Percentiles rank a stretch among this genome's conserved stretches.
phyloP scores from a whole-genome alignment of 1,140 invertebrate genomes.

The Rhizoglyphus robini region DNA sequence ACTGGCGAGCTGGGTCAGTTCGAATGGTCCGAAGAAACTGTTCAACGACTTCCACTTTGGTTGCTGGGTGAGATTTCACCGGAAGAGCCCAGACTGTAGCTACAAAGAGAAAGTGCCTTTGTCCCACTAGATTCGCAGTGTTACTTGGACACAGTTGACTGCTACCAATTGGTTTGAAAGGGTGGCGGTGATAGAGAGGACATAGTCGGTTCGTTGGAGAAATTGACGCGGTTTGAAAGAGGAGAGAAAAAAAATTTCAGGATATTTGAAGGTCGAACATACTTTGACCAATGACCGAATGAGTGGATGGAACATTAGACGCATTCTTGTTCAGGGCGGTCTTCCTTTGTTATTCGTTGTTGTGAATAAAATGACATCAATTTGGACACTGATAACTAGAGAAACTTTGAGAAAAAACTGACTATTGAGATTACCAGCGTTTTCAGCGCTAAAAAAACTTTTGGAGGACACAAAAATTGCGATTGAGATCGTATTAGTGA shows the following conservation, averaged over 20 bases:
- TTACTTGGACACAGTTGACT: slow-evolving; percentile 6
- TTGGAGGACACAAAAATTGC: too few relatives aligned
- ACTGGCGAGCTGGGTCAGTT: background rate
- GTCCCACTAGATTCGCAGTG: slow-evolving; percentile 17
- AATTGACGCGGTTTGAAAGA: background rate
- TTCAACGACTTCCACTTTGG: slow-evolving; percentile 50
- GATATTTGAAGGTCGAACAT: too few relatives aligned
- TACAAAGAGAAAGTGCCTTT: slow-evolving; percentile 30
- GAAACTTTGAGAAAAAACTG: too few relatives aligned
- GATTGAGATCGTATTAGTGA: too few relatives aligned
- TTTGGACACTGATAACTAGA: too few relatives aligned
- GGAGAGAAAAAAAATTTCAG: background rate
- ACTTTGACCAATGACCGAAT: too few relatives aligned
- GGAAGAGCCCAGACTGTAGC: slow-evolving; percentile 27
- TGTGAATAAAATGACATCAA: slow-evolving; percentile 99
- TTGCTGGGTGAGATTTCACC: slow-evolving; percentile 39
- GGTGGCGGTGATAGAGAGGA: background rate
- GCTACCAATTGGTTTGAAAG: background rate
- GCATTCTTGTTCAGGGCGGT: background rate
- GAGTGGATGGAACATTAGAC: background rate
- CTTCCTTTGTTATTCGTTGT: slow-evolving; percentile 65
- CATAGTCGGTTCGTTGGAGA: background rate
- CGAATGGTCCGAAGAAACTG: slow-evolving; percentile 44
- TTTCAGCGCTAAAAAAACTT: too few relatives aligned
- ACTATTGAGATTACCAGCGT: too few relatives aligned